Conservation (phyloP, 2,113 vertebrate species). For the Oenanthe melanoleuca region DNA sequence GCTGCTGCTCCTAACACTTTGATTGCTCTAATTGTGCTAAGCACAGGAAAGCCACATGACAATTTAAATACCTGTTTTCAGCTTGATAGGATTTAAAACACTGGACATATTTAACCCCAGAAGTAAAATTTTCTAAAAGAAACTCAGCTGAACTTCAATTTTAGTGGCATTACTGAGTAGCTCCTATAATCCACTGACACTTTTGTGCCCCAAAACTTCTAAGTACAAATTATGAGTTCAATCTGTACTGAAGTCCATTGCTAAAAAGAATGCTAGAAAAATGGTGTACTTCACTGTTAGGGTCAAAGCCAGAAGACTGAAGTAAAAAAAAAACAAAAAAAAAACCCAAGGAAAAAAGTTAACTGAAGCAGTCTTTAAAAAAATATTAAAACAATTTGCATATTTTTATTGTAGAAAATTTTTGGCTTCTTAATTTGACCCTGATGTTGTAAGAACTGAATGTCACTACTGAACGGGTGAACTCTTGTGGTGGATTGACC, state of each 20-base stretch:
- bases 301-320: neutral
- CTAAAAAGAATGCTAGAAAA: neutral
- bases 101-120: constrained; percentile 43
- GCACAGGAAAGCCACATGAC: constrained; percentile 29
- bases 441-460: neutral
- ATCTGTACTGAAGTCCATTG: neutral
- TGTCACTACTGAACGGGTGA: neutral
- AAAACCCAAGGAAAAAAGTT: neutral
- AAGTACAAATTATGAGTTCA: neutral
- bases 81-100: constrained; percentile 23
- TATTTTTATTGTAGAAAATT: neutral
- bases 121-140: constrained; percentile 7
- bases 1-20: neutral
- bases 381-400: neutral
- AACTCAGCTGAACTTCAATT: constrained; percentile 17
- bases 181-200: neutral
- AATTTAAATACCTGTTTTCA: constrained; percentile 55
- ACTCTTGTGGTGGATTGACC: neutral
- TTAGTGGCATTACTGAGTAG: neutral
- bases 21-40: constrained; percentile 36
- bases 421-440: neutral
- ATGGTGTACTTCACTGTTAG: neutral
- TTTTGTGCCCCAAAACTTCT: neutral
- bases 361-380: neutral
- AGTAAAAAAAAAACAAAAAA: neutral